A percentile compares a stretch with the other conserved stretches of the same genome.
These are phyloP conservation scores for Exephanes ischioxanthus DNA, from an alignment of 2,888 invertebrate genomes.

Conservation along the genomic window DNA sequence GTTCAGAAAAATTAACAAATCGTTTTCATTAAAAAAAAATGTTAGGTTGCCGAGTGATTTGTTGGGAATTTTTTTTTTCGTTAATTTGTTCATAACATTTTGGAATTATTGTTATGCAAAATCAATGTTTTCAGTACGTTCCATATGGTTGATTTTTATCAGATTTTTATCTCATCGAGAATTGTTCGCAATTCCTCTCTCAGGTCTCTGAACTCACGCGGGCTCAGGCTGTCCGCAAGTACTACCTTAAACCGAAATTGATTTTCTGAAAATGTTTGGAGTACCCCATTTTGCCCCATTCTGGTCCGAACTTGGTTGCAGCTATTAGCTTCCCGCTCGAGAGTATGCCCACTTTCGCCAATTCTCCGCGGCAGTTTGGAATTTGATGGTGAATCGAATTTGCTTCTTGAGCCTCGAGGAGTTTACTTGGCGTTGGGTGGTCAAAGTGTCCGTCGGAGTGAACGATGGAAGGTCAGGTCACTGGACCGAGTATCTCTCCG, in stretches of 20 bases:
- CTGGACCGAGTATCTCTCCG: not conserved
- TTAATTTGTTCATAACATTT: too few relatives aligned
- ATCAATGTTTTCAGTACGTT: too few relatives aligned
- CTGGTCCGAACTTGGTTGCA: not conserved
- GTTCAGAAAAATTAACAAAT: too few relatives aligned
- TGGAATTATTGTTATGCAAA: too few relatives aligned
- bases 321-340: not conserved
- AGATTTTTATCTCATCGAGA: too few relatives aligned
- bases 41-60: too few relatives aligned
- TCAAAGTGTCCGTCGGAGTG: constrained; percentile 54
- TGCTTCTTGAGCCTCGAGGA: constrained; percentile 17
- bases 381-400: constrained; percentile 59
- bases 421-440: constrained; percentile 20
- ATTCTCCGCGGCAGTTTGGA: constrained; percentile 4
- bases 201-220: too few relatives aligned
- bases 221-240: too few relatives aligned
- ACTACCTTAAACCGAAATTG: not conserved
- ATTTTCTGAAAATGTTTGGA: not conserved
- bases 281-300: not conserved
- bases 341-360: not conserved
- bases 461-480: constrained; percentile 14
- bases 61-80: too few relatives aligned
- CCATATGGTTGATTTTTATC: too few relatives aligned
- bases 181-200: too few relatives aligned
- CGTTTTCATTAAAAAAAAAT: too few relatives aligned